Evolutionary conservation across 2,797 vertebrate genomes (phyloP), one percentile per base, ranked within the genome.

Genomic region (Pseudochromis fuscus): DNA sequence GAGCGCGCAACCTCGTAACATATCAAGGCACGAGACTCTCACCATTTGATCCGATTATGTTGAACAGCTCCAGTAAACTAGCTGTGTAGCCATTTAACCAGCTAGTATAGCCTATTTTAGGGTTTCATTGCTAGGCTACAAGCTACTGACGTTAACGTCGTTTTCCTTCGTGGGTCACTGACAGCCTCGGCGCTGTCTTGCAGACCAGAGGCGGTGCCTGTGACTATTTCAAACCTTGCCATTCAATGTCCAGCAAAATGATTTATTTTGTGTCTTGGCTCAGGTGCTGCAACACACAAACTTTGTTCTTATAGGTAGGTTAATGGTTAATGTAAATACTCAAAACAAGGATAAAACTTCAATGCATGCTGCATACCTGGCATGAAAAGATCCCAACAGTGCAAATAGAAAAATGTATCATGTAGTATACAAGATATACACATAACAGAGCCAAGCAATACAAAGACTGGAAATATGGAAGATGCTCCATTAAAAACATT

Each of bases 41-140:
- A 93, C 92, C 91, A 91, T 92, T 83, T 72, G 88, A 81, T 71
- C 82, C 37, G 45, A n/a, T 52, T 82, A 10, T 62, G 50, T 60
- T 58, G 57, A 50, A 42, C 60, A 77, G 19, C 46, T 66, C 60
- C 33, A 51, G 16, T 46, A 42, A 62, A 60, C 37, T 2, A 45
- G 33, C 48, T 40, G 45, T 9, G 9, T 0, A 21, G 24, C 19
- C n/a, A 46, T 31, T 60, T n/a, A 50, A 44, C 6, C 46, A 49
- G 65, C 62, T 64, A 82, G 8, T 15, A 48, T 72, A 37, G 38
- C 4, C 57, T 67, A 50, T 45, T 48, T 45, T 60, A 65, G 57
- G 61, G 57, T 28, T 70, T 72, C 82, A 80, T 83, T 37, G 81
- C 87, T 87, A 83, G 25, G 64, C 78, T 89, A 83, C 62, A 72